Conservation (phyloP, 2,888 invertebrate species). For the Meandrusa payeni region DNA sequence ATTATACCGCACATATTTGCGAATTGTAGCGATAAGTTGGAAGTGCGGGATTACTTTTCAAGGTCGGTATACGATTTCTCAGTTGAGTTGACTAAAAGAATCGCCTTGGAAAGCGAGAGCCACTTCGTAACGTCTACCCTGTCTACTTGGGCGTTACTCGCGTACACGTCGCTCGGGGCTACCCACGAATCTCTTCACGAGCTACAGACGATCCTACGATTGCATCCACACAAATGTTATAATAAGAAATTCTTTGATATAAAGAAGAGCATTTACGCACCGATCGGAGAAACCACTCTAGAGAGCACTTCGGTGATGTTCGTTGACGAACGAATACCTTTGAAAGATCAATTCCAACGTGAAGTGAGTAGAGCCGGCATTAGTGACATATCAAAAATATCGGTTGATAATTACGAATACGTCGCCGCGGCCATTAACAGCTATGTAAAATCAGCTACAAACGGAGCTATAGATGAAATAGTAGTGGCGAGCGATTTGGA, state of each 20-base stretch:
- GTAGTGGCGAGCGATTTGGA: slow-evolving; percentile 50
- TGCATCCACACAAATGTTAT: slow-evolving; percentile 53
- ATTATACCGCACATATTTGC: slow-evolving; percentile 31
- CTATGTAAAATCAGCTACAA: slow-evolving; percentile 48
- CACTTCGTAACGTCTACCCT: slow-evolving; percentile 61
- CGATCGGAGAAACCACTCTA: slow-evolving; percentile 38
- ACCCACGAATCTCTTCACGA: slow-evolving; percentile 46
- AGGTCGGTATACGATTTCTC: slow-evolving; percentile 40
- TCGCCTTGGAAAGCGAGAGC: slow-evolving; percentile 51
- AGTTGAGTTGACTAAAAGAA: slow-evolving; percentile 33
- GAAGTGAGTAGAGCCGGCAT: slow-evolving; percentile 38
- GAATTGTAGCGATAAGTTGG: slow-evolving; percentile 35
- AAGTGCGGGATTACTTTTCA: slow-evolving; percentile 29
- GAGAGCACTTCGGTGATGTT: slow-evolving; percentile 53
- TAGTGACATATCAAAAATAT: slow-evolving; percentile 41
- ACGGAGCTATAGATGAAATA: slow-evolving; percentile 55
- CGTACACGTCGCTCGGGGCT: slow-evolving; percentile 55
- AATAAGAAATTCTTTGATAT: slow-evolving; percentile 53
- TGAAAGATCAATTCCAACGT: slow-evolving; percentile 40
- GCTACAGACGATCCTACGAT: slow-evolving; percentile 43
- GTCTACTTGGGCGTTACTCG: slow-evolving; percentile 59
- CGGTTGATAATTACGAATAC: slow-evolving; percentile 40
- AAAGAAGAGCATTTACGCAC: slow-evolving; percentile 31
- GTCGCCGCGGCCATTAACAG: slow-evolving; percentile 52
- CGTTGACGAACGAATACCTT: slow-evolving; percentile 41